phyloP scores from a whole-genome alignment of 2,113 vertebrate genomes.

The Aegotheles bennettii region DNA sequence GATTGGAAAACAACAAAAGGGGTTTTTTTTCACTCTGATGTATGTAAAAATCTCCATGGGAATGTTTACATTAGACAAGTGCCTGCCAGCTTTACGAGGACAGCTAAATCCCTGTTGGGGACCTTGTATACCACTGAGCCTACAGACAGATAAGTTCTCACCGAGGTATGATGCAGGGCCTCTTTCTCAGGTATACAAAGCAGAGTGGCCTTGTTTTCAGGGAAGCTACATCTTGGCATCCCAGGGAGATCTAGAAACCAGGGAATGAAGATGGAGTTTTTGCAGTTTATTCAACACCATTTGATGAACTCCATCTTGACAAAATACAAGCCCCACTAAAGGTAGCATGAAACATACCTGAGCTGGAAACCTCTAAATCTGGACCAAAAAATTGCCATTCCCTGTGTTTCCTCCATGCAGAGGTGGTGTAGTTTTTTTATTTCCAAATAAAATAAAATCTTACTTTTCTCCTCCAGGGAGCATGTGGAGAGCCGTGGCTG shows the following conservation, averaged over 20 bases:
- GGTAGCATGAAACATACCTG: not conserved
- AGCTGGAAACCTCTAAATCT: not conserved
- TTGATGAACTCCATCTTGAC: not conserved
- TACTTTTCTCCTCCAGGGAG: not conserved
- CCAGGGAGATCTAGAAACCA: not conserved
- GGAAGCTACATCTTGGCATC: accelerated
- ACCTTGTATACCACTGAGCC: not conserved
- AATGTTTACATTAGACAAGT: not conserved
- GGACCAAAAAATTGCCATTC: not conserved
- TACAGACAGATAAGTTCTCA: not conserved
- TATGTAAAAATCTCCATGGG: not conserved
- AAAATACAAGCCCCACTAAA: not conserved
- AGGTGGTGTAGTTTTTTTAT: too few species aligned
- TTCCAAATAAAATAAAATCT: too few species aligned
- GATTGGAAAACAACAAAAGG: not conserved
- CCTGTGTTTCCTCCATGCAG: not conserved
- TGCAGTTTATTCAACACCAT: not conserved
- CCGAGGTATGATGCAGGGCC: not conserved
- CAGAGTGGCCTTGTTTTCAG: not conserved
- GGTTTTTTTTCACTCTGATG: not conserved
- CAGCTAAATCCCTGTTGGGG: not conserved
- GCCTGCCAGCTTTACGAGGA: not conserved
- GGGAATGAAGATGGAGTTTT: accelerated
- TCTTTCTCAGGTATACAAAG: not conserved
- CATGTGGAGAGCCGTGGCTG: not conserved